Evolutionary conservation across 2,797 vertebrate genomes (phyloP).

Genomic region (Rhincodon typus): DNA sequence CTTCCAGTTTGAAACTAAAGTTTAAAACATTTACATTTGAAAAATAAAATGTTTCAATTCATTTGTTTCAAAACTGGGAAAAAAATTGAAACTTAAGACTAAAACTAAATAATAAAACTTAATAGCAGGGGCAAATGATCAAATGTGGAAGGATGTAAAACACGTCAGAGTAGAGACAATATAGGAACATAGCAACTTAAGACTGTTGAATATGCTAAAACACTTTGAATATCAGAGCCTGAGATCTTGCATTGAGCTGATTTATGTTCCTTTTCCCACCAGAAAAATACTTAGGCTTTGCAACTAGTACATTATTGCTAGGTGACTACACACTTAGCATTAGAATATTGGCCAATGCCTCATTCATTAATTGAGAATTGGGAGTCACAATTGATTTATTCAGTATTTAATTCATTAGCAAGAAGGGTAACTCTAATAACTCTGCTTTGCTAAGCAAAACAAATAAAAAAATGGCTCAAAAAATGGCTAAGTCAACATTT

Average conservation of each 20-base stretch:
- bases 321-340: background rate
- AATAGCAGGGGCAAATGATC: too few species aligned
- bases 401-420: background rate
- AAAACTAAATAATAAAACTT: too few species aligned
- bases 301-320: background rate
- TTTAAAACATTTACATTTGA: too few species aligned
- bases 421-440: background rate
- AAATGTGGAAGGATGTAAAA: too few species aligned
- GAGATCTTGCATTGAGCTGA: background rate
- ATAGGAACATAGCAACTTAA: too few species aligned
- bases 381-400: background rate
- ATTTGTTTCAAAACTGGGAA: too few species aligned
- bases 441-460: background rate
- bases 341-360: background rate
- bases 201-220: background rate
- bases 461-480: too few species aligned
- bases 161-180: too few species aligned
- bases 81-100: too few species aligned
- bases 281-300: background rate
- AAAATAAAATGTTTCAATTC: too few species aligned
- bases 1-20: too few species aligned
- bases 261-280: background rate
- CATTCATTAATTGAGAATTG: background rate
- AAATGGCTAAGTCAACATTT: too few species aligned
- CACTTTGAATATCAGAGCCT: background rate